Evolutionary conservation across 2,113 vertebrate genomes (phyloP).

Genomic region (Pseudois nayaur): DNA sequence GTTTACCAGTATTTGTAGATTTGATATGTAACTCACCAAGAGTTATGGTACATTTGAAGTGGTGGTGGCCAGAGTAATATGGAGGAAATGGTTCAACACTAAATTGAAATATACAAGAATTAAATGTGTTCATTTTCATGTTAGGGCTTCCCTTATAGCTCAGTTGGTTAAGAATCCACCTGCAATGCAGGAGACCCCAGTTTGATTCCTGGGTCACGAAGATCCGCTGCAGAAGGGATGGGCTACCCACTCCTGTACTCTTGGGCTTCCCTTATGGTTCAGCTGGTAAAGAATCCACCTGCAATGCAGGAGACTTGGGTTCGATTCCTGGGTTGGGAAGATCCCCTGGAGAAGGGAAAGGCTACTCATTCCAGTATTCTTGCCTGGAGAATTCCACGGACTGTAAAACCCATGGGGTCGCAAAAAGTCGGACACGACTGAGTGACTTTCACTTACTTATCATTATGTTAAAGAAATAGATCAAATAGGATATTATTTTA

Average conservation of each 20-base stretch:
- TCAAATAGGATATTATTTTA: neutral
- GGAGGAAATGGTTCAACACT: neutral
- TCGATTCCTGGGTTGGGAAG: neutral
- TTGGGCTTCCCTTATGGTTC: neutral
- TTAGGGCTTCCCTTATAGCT: neutral
- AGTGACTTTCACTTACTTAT: neutral
- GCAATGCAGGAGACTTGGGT: neutral
- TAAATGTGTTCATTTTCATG: neutral
- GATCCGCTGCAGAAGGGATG: neutral
- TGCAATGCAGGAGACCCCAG: neutral
- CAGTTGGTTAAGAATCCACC: neutral
- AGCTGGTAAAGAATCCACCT: neutral
- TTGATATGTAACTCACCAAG: neutral
- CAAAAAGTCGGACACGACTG: neutral
- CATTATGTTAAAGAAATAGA: neutral
- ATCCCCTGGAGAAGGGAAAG: neutral
- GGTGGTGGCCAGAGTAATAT: neutral
- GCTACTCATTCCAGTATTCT: neutral
- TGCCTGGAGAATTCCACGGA: neutral
- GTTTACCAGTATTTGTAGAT: neutral
- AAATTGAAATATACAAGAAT: neutral
- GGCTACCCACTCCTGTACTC: neutral
- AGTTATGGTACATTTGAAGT: neutral
- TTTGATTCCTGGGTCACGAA: neutral
- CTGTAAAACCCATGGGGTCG: neutral